These are phyloP conservation scores for Carpatolechia fugitivella DNA, from an alignment of 2,888 invertebrate species.

Conservation along the genomic window DNA sequence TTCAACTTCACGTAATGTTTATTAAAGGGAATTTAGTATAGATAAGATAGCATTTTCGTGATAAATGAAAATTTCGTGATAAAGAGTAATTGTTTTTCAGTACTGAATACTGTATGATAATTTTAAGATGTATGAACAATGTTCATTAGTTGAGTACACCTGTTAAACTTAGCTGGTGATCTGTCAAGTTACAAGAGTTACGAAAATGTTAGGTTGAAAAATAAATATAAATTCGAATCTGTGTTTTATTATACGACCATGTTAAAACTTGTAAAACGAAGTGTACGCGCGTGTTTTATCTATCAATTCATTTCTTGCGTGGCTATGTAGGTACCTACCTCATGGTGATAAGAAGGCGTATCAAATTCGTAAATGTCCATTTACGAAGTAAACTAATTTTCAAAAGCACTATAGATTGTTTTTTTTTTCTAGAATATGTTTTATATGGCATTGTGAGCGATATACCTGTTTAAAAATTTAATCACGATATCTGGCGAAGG, in stretches of 20 bases:
- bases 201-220: conserved; percentile 77
- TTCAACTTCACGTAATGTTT: conserved; percentile 43
- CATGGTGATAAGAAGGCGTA: too few relatives aligned
- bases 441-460: too few relatives aligned
- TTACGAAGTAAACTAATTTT: too few relatives aligned
- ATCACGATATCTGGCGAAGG: too few relatives aligned
- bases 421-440: too few relatives aligned
- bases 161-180: conserved; percentile 74
- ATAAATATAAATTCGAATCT: conserved; percentile 65
- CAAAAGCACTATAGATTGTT: too few relatives aligned
- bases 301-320: too few relatives aligned
- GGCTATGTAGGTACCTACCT: too few relatives aligned
- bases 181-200: conserved; percentile 73
- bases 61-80: conserved; percentile 77
- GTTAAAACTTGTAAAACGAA: background rate
- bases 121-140: conserved; percentile 76
- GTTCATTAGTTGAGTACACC: conserved; percentile 75
- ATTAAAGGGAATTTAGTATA: conserved; percentile 74
- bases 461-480: too few relatives aligned
- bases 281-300: too few relatives aligned
- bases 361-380: too few relatives aligned
- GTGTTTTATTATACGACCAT: conserved; percentile 46
- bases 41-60: conserved; percentile 75
- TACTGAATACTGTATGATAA: conserved; percentile 70
- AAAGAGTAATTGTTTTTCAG: conserved; percentile 69